Evolutionary conservation across 2,888 invertebrate genomes (phyloP), one percentile per base, ranked within the genome.

Genomic region (Beris morrisii): DNA sequence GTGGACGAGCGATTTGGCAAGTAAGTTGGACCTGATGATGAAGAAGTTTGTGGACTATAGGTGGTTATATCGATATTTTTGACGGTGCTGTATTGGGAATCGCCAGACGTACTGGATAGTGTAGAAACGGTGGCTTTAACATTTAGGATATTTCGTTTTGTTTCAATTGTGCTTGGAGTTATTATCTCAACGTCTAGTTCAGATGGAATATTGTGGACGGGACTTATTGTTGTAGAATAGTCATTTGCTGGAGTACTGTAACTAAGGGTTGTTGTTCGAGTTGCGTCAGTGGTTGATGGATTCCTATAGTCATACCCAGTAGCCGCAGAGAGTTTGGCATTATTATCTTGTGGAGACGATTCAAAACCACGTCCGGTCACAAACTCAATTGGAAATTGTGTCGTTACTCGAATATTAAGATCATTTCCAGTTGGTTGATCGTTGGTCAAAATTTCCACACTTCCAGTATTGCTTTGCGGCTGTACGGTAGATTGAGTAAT

Each of bases 21-120:
- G 58, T 78, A 78, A 4, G 78, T 77, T 43, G 79, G 79, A 9
- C 78, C 78, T 4, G 75, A 76, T 43, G 77, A 74, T 2, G 74
- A 71, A 0, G 76, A 65, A 7, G 63, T 67, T 7, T 61, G 12
- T 15, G 65, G 52, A 38, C 15, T 5, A 7, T 54, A 48, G 11
- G 15, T 48, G 1, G 12, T n/a, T 5, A 48, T 6, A 5, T n/a
- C 48, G 12, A 15, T 2, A 15, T 13, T 13, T n/a, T 6, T 48
- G 5, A 15, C n/a, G 2, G 48, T 48, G 48, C 15, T 13, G 12
- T 48, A 48, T 4, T 48, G 5, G 6, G 13, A n/a, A 48, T 48
- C 12, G 48, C 15, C 11, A 2, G 48, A 43, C 31, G 32, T 38
- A 50, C 61, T 61, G 32, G 50, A 52, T 38, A 38, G 28, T 32